phyloP scores from a whole-genome alignment of 2,113 vertebrate species.

The Python bivittatus region DNA sequence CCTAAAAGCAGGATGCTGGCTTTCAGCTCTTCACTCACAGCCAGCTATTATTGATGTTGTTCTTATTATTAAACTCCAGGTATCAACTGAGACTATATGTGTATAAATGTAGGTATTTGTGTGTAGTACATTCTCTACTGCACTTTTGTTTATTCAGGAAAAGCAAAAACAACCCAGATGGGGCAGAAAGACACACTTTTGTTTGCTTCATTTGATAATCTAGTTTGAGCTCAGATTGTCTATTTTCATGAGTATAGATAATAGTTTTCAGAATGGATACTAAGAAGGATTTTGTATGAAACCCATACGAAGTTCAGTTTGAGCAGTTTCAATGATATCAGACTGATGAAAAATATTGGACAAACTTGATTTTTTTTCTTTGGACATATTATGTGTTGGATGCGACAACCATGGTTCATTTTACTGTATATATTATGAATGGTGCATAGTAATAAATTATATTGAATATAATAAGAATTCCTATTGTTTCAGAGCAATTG shows the following conservation, averaged over 20 bases:
- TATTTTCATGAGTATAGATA: not conserved
- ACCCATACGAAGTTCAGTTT: not conserved
- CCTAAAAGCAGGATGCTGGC: not conserved
- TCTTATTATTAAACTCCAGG: not conserved
- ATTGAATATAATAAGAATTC: not conserved
- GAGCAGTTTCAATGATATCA: not conserved
- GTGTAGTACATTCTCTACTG: not conserved
- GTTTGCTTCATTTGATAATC: not conserved
- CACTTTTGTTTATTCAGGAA: not conserved
- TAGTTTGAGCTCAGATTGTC: no score
- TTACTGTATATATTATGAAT: conserved; percentile 2
- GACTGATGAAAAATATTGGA: not conserved
- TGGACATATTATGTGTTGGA: not conserved
- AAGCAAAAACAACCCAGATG: not conserved
- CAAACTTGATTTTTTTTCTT: not conserved
- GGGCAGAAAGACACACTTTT: not conserved
- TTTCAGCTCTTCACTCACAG: not conserved
- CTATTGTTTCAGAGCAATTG: not conserved
- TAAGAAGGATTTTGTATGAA: not conserved
- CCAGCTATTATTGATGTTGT: not conserved
- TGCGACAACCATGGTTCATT: not conserved
- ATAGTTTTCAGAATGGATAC: not conserved
- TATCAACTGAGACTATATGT: not conserved
- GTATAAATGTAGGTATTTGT: not conserved
- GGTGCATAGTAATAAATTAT: not conserved